A percentile compares a stretch with the other conserved stretches of the same genome.
phyloP scores from a whole-genome alignment of 2,888 invertebrate species.

The Hirtodrosophila confusa region DNA sequence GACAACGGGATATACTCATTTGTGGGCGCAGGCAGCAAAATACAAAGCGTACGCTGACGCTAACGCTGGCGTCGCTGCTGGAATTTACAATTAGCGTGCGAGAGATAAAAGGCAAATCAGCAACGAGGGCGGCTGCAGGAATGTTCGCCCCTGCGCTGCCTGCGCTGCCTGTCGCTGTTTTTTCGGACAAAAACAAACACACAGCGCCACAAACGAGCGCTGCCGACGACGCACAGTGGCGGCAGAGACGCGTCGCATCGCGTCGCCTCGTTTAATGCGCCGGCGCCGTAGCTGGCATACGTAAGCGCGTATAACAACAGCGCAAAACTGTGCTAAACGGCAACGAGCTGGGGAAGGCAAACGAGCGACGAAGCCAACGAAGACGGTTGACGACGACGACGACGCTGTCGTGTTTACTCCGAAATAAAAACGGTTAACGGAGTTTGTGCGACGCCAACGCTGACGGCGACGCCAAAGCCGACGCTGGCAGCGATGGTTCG shows the following conservation, averaged over 20 bases:
- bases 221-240: background rate
- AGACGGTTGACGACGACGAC: background rate
- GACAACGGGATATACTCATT: conserved; percentile 47
- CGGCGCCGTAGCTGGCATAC: conserved; percentile 29
- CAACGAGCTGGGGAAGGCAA: conserved; percentile 28
- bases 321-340: conserved; percentile 36
- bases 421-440: conserved; percentile 25
- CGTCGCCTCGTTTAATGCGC: conserved; percentile 30
- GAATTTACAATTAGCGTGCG: conserved; percentile 64
- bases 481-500: conserved; percentile 25
- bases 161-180: background rate
- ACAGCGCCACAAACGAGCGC: background rate
- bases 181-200: conserved; percentile 30
- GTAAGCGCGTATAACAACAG: conserved; percentile 41
- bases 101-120: conserved; percentile 52
- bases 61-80: conserved; percentile 34
- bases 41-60: conserved; percentile 2
- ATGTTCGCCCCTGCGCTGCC: conserved; percentile 21
- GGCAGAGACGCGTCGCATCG: conserved; percentile 13
- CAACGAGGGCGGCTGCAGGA: conserved; percentile 50
- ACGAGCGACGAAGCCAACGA: background rate
- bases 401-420: conserved; percentile 38
- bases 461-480: conserved; percentile 9
- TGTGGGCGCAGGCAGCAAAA: conserved; percentile 13
- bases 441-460: background rate